phyloP scores from a whole-genome alignment of 1,140 invertebrate species.

The Trigoniulus corallinus region DNA sequence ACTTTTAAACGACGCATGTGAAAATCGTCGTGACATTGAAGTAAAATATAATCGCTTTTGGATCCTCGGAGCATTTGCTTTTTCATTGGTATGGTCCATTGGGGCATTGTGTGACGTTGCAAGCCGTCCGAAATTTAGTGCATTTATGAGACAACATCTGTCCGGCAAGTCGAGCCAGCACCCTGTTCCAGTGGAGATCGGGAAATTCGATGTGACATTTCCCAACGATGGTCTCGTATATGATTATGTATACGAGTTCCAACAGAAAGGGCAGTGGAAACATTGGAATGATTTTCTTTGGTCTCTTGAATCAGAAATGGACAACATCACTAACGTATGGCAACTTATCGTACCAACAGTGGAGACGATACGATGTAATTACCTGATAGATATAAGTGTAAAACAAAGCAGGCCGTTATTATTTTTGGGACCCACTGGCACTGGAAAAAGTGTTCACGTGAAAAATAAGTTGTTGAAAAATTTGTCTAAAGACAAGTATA shows the following conservation, averaged over 20 bases:
- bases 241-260: slow-evolving; percentile 54
- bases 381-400: slow-evolving; percentile 24
- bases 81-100: slow-evolving; percentile 61
- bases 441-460: slow-evolving; percentile 79
- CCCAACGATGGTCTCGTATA: slow-evolving; percentile 54
- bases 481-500: slow-evolving; percentile 48
- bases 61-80: slow-evolving; percentile 47
- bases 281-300: slow-evolving; percentile 30
- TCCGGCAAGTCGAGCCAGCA: slow-evolving; percentile 33
- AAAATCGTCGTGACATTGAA: slow-evolving; percentile 16
- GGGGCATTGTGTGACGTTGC: slow-evolving; percentile 53
- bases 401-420: slow-evolving; percentile 43
- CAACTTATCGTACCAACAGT: slow-evolving; percentile 67
- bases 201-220: slow-evolving; percentile 49
- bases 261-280: slow-evolving; percentile 27
- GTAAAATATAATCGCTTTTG: slow-evolving; percentile 5
- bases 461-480: slow-evolving; percentile 67
- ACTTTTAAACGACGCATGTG: slow-evolving; percentile 10
- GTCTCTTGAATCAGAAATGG: slow-evolving; percentile 48
- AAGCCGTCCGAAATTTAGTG: slow-evolving; percentile 58
- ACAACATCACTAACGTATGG: slow-evolving; percentile 40
- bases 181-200: slow-evolving; percentile 43
- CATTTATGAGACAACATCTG: slow-evolving; percentile 35
- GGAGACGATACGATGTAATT: slow-evolving; percentile 45
- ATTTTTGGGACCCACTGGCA: slow-evolving; percentile 76